phyloP scores from a whole-genome alignment of 2,888 invertebrate species.

The Leucozona laternaria region DNA sequence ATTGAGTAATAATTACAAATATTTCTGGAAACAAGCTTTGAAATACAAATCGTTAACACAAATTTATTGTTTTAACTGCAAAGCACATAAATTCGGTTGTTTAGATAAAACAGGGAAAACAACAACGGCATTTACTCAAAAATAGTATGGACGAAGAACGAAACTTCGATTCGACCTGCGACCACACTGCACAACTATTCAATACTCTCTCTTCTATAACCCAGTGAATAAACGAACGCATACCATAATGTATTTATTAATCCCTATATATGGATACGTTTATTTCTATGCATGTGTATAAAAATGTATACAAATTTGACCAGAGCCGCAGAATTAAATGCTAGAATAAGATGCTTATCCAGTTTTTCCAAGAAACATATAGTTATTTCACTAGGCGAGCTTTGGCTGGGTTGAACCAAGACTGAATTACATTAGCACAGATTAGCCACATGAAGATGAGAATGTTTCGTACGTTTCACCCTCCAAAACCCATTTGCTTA shows the following conservation, averaged over 20 bases:
- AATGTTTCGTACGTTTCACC: no score
- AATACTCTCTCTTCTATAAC: constrained; percentile 53
- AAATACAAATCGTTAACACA: not conserved
- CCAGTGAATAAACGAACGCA: constrained; percentile 22
- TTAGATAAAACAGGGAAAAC: not conserved
- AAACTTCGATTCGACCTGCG: constrained; percentile 42
- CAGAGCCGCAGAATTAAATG: not conserved
- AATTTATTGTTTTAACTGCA: not conserved
- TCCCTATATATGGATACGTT: not conserved
- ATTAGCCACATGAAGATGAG: no score
- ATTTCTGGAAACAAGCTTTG: not conserved
- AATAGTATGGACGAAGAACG: constrained; percentile 44
- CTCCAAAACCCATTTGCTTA: no score
- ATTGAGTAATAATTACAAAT: constrained; percentile 5
- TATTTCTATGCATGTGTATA: not conserved
- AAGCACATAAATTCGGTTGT: constrained; percentile 1
- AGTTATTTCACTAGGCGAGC: not conserved
- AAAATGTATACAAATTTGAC: not conserved
- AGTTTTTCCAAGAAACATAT: not conserved
- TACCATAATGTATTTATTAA: not conserved
- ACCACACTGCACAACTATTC: constrained; percentile 63
- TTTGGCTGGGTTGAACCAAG: not conserved
- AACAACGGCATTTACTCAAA: constrained; percentile 17
- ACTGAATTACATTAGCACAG: no score
- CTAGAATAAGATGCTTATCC: not conserved